A percentile compares a stretch with the other conserved stretches of the same genome.
These are phyloP conservation scores for Halictus ligatus DNA, from an alignment of 2,888 invertebrate species.

Conservation along the genomic window DNA sequence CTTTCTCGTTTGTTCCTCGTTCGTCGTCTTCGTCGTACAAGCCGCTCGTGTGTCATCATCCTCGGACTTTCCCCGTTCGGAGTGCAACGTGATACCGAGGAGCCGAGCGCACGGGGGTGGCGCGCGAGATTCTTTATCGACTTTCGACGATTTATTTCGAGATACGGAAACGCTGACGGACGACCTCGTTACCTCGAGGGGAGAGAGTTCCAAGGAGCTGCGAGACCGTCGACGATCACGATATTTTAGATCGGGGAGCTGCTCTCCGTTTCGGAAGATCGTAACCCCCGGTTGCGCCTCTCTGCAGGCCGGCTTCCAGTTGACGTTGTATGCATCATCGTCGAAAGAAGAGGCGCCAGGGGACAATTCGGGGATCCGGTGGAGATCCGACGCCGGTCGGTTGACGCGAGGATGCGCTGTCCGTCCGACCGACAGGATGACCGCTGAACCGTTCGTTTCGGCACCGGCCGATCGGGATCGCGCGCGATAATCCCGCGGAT, in stretches of 20 bases:
- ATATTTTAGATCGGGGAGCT: conserved; percentile 1
- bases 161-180: conserved; percentile 29
- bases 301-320: not conserved
- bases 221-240: not conserved
- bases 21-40: conserved; percentile 27
- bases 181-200: conserved; percentile 13
- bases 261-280: not conserved
- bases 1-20: not conserved
- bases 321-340: not conserved
- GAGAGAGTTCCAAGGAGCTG: not conserved
- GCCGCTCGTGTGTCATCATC: conserved; percentile 54
- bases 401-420: conserved; percentile 45
- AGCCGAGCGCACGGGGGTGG: conserved; percentile 44
- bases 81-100: conserved; percentile 65
- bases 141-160: conserved; percentile 49
- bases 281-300: not conserved
- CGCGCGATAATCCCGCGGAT: conserved; percentile 63
- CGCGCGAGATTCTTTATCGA: conserved; percentile 52
- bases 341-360: not conserved
- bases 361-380: not conserved
- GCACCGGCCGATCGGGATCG: conserved; percentile 60
- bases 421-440: conserved; percentile 60
- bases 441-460: conserved; percentile 49
- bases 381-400: conserved; percentile 12
- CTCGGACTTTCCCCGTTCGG: conserved; percentile 63